Percentiles rank a stretch among this genome's conserved stretches.
These are phyloP conservation scores for Ips nitidus DNA, from an alignment of 1,140 invertebrate species.

Conservation along the genomic window DNA sequence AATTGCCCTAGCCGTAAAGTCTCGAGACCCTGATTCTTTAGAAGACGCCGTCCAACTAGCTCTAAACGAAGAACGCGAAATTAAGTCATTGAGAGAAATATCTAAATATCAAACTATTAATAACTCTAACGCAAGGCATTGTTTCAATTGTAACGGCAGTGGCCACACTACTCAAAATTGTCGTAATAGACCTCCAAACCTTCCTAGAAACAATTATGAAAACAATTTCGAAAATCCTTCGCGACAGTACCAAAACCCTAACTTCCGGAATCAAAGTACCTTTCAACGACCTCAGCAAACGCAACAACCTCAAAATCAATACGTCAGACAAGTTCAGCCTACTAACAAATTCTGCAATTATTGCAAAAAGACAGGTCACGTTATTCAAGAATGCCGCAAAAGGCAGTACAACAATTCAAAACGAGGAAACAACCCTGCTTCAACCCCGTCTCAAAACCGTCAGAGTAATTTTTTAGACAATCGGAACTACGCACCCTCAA, in stretches of 20 bases:
- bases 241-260: neutral
- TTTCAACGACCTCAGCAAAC: conserved; percentile 2
- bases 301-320: conserved; percentile 1
- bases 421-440: conserved; percentile 7
- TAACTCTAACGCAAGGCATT: conserved; percentile 9
- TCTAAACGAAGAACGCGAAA: conserved; percentile 39
- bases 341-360: conserved; percentile 28
- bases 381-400: conserved; percentile 23
- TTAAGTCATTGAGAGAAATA: conserved; percentile 33
- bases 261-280: neutral
- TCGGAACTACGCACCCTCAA: no score
- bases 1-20: conserved; percentile 32
- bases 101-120: conserved; percentile 4
- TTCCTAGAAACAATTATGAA: neutral
- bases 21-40: conserved; percentile 21
- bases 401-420: conserved; percentile 24
- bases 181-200: conserved; percentile 4
- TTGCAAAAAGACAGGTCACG: conserved; percentile 37
- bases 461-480: conserved; percentile 14
- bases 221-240: neutral
- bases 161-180: conserved; percentile 13
- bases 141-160: conserved; percentile 10
- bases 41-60: conserved; percentile 41
- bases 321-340: conserved; percentile 6
- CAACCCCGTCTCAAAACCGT: no score